phyloP scores from a whole-genome alignment of 2,888 invertebrate genomes.

The Tachina lurida region DNA sequence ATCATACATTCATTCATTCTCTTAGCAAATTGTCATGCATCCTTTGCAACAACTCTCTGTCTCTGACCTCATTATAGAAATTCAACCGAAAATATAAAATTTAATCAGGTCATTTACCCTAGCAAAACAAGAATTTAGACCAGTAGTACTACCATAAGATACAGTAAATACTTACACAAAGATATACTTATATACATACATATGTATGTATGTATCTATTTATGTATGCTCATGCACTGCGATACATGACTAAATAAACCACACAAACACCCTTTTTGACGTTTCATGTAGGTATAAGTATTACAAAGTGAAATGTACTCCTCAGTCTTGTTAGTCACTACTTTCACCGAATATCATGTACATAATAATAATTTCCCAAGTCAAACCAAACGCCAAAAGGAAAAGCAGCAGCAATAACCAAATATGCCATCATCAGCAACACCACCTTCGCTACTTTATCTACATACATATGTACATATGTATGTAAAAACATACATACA shows the following conservation, averaged over 20 bases:
- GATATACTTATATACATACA: background rate
- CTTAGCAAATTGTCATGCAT: constrained; percentile 41
- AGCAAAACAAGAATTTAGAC: constrained; percentile 69
- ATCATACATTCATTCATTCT: constrained; percentile 6
- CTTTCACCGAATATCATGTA: constrained; percentile 48
- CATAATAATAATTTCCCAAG: constrained; percentile 45
- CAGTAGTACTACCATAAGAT: constrained; percentile 68
- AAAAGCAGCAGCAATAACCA: constrained; percentile 59
- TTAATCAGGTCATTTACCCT: constrained; percentile 72
- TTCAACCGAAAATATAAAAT: constrained; percentile 60
- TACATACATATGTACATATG: background rate
- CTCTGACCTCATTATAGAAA: constrained; percentile 69
- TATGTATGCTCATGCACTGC: background rate
- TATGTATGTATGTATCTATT: too few relatives aligned
- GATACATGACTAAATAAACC: constrained; percentile 44
- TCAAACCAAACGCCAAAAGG: constrained; percentile 70
- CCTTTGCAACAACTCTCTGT: constrained; percentile 35
- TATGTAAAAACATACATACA: background rate
- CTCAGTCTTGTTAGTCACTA: constrained; percentile 41
- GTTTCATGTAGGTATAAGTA: constrained; percentile 56
- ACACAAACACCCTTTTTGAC: constrained; percentile 52
- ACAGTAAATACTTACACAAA: constrained; percentile 51
- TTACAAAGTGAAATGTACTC: constrained; percentile 57
- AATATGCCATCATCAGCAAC: constrained; percentile 47
- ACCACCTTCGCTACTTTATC: constrained; percentile 51